Evolutionary conservation across 2,797 vertebrate genomes (phyloP).

Genomic region (Apodemus agrarius): DNA sequence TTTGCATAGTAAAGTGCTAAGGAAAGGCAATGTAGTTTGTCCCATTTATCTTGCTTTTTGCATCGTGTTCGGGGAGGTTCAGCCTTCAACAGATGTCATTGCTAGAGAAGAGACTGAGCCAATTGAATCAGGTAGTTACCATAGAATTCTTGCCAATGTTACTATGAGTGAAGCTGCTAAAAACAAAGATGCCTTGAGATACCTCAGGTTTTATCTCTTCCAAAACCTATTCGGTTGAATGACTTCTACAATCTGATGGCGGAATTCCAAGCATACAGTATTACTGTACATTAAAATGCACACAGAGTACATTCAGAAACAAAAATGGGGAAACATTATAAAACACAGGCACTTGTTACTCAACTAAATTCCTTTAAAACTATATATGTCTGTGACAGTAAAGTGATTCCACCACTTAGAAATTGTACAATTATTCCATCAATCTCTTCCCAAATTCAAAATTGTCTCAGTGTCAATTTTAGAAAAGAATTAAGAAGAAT

Average conservation of each 20-base stretch:
- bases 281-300: conserved; percentile 24
- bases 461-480: conserved; percentile 57
- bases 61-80: not conserved
- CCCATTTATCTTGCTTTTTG: not conserved
- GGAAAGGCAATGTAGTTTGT: not conserved
- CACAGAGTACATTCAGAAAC: conserved; percentile 72
- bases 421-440: conserved; percentile 76
- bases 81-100: not conserved
- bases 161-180: not conserved
- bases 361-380: conserved; percentile 64
- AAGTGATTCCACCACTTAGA: conserved; percentile 81
- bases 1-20: conserved; percentile 7
- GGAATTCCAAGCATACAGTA: conserved; percentile 55
- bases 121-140: not conserved
- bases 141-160: not conserved
- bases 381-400: conserved; percentile 70
- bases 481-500: conserved; percentile 43
- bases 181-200: not conserved
- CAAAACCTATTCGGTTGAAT: conserved; percentile 48
- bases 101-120: not conserved
- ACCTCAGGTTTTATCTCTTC: not conserved
- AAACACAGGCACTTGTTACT: conserved; percentile 73
- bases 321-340: conserved; percentile 66
- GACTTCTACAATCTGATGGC: conserved; percentile 32
- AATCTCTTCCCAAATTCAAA: conserved; percentile 78